phyloP scores from a whole-genome alignment of 2,797 vertebrate species.

The Leucoraja ocellata region DNA sequence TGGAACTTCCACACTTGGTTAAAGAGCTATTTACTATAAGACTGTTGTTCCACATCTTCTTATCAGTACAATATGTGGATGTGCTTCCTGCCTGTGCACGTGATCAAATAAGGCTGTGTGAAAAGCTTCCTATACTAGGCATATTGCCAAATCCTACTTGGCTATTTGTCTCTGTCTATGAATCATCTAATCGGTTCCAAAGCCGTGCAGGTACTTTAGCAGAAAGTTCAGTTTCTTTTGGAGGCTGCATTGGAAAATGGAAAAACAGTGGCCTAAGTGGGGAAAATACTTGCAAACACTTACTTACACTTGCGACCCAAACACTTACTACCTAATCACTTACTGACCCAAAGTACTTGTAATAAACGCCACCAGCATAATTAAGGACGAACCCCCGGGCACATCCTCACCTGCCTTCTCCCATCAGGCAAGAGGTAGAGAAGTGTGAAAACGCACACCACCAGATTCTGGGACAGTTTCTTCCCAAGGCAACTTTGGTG shows the following conservation, averaged over 20 bases:
- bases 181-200: neutral
- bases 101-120: neutral
- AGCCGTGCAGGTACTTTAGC: neutral
- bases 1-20: neutral
- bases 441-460: too few relatives aligned
- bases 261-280: neutral
- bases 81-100: neutral
- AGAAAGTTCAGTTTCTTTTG: neutral
- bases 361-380: neutral
- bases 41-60: neutral
- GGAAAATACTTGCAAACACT: neutral
- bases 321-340: neutral
- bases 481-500: too few relatives aligned
- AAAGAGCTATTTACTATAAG: neutral
- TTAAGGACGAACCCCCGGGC: too few relatives aligned
- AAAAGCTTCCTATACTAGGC: neutral
- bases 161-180: neutral
- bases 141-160: neutral
- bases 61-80: neutral
- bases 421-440: too few relatives aligned
- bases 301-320: too few relatives aligned
- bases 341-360: neutral
- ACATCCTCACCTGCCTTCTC: too few relatives aligned
- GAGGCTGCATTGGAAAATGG: too few relatives aligned
- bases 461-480: too few relatives aligned